Evolutionary conservation across 2,888 invertebrate genomes (phyloP).

Genomic region (Patella depressa): DNA sequence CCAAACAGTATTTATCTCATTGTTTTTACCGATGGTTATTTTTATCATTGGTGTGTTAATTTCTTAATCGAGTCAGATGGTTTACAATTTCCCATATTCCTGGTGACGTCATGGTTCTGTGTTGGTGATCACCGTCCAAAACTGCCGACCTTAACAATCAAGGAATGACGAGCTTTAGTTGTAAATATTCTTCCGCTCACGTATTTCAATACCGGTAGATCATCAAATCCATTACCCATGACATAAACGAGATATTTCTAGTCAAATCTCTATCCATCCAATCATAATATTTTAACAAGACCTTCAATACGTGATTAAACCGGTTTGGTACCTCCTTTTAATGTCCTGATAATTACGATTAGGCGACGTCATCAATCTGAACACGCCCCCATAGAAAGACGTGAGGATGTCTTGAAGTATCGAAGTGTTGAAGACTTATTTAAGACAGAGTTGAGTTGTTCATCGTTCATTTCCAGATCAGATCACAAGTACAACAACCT

Average conservation of each 20-base stretch:
- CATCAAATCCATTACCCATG: conserved; percentile 4
- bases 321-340: background rate
- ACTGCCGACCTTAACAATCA: background rate
- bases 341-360: background rate
- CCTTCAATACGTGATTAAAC: conserved; percentile 1
- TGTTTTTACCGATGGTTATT: no score
- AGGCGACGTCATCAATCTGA: background rate
- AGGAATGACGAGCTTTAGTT: background rate
- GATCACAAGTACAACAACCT: no score
- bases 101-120: background rate
- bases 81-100: no score
- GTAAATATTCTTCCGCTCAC: background rate
- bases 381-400: background rate
- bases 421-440: background rate
- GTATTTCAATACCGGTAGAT: background rate
- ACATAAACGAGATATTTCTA: background rate
- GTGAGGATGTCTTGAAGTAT: background rate
- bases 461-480: no score
- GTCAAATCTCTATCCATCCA: background rate
- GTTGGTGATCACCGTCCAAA: background rate
- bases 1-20: no score
- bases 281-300: conserved; percentile 10
- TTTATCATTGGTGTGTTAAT: no score
- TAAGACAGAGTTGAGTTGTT: background rate
- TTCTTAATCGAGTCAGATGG: no score